These are phyloP conservation scores for Trichonephila clavata DNA, from an alignment of 1,140 invertebrate genomes.

Conservation along the genomic window DNA sequence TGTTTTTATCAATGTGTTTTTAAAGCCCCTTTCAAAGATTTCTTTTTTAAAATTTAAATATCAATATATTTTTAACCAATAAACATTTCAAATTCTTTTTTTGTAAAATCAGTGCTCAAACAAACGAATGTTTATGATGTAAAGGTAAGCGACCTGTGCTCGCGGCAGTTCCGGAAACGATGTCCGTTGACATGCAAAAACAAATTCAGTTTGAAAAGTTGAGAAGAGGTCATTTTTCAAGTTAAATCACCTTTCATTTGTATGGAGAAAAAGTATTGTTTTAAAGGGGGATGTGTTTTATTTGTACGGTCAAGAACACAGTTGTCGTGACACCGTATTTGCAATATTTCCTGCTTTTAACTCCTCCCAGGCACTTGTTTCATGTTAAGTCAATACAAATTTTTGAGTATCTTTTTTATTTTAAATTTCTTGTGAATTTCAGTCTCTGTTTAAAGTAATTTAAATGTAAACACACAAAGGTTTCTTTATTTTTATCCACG, in stretches of 20 bases:
- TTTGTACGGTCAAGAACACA: background rate
- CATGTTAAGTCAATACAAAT: background rate
- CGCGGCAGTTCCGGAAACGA: too few relatives aligned
- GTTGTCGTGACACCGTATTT: background rate
- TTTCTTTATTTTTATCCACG: background rate
- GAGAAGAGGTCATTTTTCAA: background rate
- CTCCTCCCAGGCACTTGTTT: background rate
- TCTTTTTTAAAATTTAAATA: too few relatives aligned
- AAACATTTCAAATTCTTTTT: too few relatives aligned
- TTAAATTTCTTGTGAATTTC: background rate
- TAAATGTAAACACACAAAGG: background rate
- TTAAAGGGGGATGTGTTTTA: background rate
- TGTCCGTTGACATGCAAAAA: too few relatives aligned
- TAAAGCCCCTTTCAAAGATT: too few relatives aligned
- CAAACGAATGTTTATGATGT: too few relatives aligned
- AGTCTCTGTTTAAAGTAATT: background rate
- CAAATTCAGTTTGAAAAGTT: too few relatives aligned
- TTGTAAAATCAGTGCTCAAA: too few relatives aligned
- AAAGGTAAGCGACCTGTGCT: too few relatives aligned
- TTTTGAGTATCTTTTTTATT: background rate
- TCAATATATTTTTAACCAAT: too few relatives aligned
- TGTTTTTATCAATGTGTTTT: too few relatives aligned
- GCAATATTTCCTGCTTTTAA: background rate
- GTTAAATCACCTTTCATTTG: background rate
- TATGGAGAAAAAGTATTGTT: background rate